Conservation (phyloP, 35 echinoderm and acorn worm genomes). For the Ophioderma brevispina region DNA sequence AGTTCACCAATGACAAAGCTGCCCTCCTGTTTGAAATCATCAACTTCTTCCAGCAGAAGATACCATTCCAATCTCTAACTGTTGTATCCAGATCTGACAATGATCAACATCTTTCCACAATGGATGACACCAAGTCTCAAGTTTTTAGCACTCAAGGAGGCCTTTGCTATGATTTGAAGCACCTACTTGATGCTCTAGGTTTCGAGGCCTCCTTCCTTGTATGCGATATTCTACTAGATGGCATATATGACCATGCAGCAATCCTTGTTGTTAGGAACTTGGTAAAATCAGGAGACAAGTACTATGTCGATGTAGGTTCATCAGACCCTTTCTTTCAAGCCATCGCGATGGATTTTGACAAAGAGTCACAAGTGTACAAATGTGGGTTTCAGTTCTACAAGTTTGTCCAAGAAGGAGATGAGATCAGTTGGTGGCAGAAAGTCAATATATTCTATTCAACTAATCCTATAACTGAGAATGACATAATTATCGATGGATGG, state of each 20-base stretch:
- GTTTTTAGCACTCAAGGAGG: background rate
- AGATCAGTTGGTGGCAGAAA: background rate
- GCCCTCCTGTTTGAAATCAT: background rate
- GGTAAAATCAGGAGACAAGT: conserved; percentile 12
- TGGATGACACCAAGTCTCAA: conserved; percentile 19
- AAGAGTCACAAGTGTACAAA: conserved; percentile 10
- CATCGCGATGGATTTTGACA: conserved; percentile 37
- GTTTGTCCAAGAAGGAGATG: background rate
- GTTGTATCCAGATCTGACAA: background rate
- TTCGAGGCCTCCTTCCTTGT: conserved; percentile 4
- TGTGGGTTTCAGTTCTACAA: background rate
- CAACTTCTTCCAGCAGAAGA: background rate
- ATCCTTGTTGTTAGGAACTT: conserved; percentile 12
- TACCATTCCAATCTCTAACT: conserved; percentile 39
- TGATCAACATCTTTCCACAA: background rate
- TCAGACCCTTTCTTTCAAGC: background rate
- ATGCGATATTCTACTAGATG: background rate
- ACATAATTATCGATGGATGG: background rate
- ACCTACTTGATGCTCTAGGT: conserved; percentile 14
- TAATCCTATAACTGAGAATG: background rate
- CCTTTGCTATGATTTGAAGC: conserved; percentile 20
- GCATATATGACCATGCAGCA: background rate
- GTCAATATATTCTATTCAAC: background rate
- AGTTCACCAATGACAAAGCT: background rate
- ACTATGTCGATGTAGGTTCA: conserved; percentile 22